Conservation (phyloP, 1,140 invertebrate genomes). For the Drosophila repleta region DNA sequence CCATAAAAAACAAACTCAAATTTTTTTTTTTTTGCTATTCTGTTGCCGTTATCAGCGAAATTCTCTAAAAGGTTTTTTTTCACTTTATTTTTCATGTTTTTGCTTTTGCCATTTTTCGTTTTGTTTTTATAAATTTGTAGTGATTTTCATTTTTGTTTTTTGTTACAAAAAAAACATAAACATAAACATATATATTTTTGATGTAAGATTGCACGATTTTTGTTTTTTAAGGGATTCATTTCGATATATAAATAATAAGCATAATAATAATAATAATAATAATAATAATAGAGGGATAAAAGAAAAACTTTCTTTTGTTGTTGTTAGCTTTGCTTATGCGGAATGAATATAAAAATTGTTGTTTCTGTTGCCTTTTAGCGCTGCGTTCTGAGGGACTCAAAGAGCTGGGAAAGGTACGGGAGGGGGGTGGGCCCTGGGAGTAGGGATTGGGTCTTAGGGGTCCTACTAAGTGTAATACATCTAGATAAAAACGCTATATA, state of each 20-base stretch:
- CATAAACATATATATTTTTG: slow-evolving; percentile 58
- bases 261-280: slow-evolving; percentile 50
- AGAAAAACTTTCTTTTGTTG: slow-evolving; percentile 42
- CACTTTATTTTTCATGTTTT: slow-evolving; percentile 71
- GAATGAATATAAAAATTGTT: slow-evolving; percentile 74
- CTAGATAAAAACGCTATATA: slow-evolving; percentile 82
- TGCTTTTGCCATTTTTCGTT: slow-evolving; percentile 56
- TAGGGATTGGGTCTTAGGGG: not conserved
- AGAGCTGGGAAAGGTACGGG: slow-evolving; percentile 1
- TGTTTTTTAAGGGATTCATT: slow-evolving; percentile 49
- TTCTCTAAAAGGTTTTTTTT: slow-evolving; percentile 78
- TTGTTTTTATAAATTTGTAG: slow-evolving; percentile 67
- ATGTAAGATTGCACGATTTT: slow-evolving; percentile 66
- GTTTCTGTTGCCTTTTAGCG: slow-evolving; percentile 65
- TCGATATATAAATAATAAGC: slow-evolving; percentile 66
- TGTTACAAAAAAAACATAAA: slow-evolving; percentile 38
- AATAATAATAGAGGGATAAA: slow-evolving; percentile 46
- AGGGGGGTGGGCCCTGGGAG: slow-evolving; percentile 7
- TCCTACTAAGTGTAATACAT: slow-evolving; percentile 77
- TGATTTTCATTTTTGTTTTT: slow-evolving; percentile 54
- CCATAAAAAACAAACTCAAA: slow-evolving; percentile 2
- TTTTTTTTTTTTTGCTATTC: slow-evolving; percentile 62
- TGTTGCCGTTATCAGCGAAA: slow-evolving; percentile 80
- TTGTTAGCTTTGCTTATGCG: slow-evolving; percentile 57
- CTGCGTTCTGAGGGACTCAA: slow-evolving; percentile 29